Evolutionary conservation across 2,888 invertebrate genomes (phyloP).

Genomic region (Apotomis capreana): DNA sequence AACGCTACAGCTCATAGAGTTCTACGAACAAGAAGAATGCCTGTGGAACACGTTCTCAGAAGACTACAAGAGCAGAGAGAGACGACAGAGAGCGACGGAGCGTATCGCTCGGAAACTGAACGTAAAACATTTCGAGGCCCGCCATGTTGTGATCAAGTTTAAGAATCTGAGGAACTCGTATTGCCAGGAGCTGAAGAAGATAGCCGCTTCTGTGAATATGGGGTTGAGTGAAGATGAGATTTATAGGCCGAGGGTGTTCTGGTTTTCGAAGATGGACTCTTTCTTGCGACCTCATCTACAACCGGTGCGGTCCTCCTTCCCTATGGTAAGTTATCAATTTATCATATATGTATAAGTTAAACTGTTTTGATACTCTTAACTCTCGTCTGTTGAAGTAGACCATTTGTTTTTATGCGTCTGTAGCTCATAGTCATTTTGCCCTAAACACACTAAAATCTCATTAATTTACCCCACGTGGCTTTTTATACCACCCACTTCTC

Average conservation of each 20-base stretch:
- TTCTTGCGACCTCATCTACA: constrained; percentile 60
- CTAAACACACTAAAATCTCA: too few species aligned
- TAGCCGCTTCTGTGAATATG: constrained; percentile 47
- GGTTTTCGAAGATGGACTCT: constrained; percentile 61
- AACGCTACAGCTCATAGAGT: constrained; percentile 56
- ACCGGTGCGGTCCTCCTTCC: constrained; percentile 35
- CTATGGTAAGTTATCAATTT: constrained; percentile 11
- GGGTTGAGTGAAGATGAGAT: constrained; percentile 43
- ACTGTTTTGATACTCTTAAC: too few species aligned
- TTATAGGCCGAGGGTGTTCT: constrained; percentile 59
- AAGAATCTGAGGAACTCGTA: constrained; percentile 67
- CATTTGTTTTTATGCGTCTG: too few species aligned
- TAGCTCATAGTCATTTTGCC: too few species aligned
- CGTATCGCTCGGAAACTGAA: constrained; percentile 58
- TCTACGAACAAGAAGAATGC: constrained; percentile 57
- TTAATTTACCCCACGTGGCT: too few species aligned
- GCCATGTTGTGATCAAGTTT: constrained; percentile 65
- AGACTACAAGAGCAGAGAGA: constrained; percentile 54
- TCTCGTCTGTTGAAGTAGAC: too few species aligned
- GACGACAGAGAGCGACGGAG: constrained; percentile 50
- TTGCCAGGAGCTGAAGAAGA: constrained; percentile 66
- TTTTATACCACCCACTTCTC: too few species aligned
- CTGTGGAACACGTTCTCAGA: constrained; percentile 58
- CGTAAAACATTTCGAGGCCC: constrained; percentile 56
- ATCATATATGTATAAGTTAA: too few species aligned